Conservation (phyloP, 2,888 invertebrate species). For the Cheilosia grossa region DNA sequence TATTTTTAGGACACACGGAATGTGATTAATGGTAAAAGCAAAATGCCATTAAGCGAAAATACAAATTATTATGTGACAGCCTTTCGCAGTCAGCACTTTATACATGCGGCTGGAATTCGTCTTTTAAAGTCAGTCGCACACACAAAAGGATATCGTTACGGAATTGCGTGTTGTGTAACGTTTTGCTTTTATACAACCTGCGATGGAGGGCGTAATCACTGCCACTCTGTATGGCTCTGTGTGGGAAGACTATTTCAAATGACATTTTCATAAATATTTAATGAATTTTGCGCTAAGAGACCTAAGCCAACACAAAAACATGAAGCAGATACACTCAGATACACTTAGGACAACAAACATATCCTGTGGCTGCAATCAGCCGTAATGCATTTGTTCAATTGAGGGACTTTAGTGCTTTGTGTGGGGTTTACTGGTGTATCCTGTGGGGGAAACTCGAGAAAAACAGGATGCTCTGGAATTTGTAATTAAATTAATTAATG, state of each 20-base stretch:
- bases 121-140: constrained; percentile 42
- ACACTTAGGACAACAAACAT: background rate
- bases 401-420: background rate
- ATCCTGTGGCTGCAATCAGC: constrained; percentile 56
- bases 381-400: constrained; percentile 57
- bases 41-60: constrained; percentile 73
- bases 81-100: constrained; percentile 18
- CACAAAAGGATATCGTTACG: constrained; percentile 41
- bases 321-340: background rate
- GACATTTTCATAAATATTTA: constrained; percentile 36
- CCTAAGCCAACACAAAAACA: background rate
- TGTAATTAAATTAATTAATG: constrained; percentile 68
- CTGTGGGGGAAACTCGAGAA: background rate
- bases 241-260: constrained; percentile 12
- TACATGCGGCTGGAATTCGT: background rate
- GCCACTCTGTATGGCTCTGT: constrained; percentile 18
- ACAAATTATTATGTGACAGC: constrained; percentile 70
- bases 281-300: background rate
- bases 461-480: constrained; percentile 47
- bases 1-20: constrained; percentile 69
- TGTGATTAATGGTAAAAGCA: constrained; percentile 74
- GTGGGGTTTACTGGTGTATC: background rate
- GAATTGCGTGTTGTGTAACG: constrained; percentile 63
- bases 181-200: constrained; percentile 35
- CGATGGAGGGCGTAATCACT: constrained; percentile 40